Evolutionary conservation across 2,797 vertebrate genomes (phyloP), one percentile per base, ranked within the genome.

Genomic region (Scyliorhinus canicula): DNA sequence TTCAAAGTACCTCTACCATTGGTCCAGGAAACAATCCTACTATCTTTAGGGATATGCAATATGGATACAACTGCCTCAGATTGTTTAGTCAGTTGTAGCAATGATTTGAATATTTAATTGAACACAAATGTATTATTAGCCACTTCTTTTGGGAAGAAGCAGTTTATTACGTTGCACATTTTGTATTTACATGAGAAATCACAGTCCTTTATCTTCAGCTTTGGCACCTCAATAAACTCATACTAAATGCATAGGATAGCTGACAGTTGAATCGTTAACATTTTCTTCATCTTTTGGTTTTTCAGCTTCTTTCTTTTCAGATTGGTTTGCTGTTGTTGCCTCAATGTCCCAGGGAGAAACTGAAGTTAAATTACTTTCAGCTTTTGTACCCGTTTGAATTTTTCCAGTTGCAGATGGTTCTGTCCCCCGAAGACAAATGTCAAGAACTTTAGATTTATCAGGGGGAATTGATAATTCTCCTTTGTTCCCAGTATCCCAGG

Each of bases 191-290:
- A 93, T 47, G 26, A 16, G 47, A 93, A 93, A 67, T 71, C 40
- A 67, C 11, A 24, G 44, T 47, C 63, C 16, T 35, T 52, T 5
- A 91, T 44, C 28, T 93, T 69, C 11, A 93, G 40, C 67, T 93
- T 97, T 97, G 95, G 98, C 97, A 16, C 96, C 93, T 14, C 95
- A 97, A 6, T 97, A 96, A 93, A 97, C 96, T 93, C 97, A 96
- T 95, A 97, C 71, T 0, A 93, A 95, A 55, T 97, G 96, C 96
- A 96, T 96, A 0, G 96, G 97, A 69, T 95, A 96, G 74, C 96
- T 55, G 0, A 95, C 84, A 0, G 91, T 28, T 93, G 7, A 21
- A n/a, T 19, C 44, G 1, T 9, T 65, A 0, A 79, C 95, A 2
- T 95, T 93, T 6, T 0, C 28, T 2, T 95, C 47, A 0, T 21